phyloP scores from a whole-genome alignment of 2,113 vertebrate genomes.

The Gasterosteus nipponicus region DNA sequence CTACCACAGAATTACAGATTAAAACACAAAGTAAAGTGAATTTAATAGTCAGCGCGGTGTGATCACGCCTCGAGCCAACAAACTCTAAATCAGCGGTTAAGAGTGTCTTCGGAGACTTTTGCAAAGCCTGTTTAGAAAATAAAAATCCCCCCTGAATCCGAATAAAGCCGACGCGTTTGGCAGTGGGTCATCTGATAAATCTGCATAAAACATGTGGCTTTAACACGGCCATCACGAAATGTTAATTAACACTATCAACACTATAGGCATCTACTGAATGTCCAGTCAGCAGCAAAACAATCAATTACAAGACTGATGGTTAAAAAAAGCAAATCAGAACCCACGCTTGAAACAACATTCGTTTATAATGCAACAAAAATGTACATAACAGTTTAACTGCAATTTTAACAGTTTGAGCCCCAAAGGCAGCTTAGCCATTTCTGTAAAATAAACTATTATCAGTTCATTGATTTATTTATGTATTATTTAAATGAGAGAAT shows the following conservation, averaged over 20 bases:
- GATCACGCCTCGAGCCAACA: not conserved
- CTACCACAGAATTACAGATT: conserved; percentile 58
- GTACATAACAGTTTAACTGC: not conserved
- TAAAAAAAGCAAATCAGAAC: conserved; percentile 24
- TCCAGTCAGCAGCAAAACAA: conserved; percentile 23
- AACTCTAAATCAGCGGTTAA: conserved; percentile 5
- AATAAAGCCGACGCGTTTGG: conserved; percentile 20
- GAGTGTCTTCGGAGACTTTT: not conserved
- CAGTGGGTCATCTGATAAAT: conserved; percentile 23
- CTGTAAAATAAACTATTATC: not conserved
- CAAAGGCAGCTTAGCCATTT: not conserved
- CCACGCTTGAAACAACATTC: conserved; percentile 5
- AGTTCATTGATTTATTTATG: no score
- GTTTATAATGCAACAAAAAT: not conserved
- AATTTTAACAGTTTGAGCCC: not conserved
- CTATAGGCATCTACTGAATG: not conserved
- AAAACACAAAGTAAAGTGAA: conserved; percentile 53
- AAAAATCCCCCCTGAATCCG: not conserved
- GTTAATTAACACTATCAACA: conserved; percentile 39
- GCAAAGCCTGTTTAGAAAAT: not conserved
- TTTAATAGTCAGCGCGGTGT: conserved; percentile 50
- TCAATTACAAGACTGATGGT: conserved; percentile 16
- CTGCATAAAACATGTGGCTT: conserved; percentile 19
- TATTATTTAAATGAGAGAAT: no score
- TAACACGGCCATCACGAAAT: conserved; percentile 1